A percentile compares a stretch with the other conserved stretches of the same genome.
Conservation (phyloP, 1,140 invertebrate genomes). For the Amyelois transitella region DNA sequence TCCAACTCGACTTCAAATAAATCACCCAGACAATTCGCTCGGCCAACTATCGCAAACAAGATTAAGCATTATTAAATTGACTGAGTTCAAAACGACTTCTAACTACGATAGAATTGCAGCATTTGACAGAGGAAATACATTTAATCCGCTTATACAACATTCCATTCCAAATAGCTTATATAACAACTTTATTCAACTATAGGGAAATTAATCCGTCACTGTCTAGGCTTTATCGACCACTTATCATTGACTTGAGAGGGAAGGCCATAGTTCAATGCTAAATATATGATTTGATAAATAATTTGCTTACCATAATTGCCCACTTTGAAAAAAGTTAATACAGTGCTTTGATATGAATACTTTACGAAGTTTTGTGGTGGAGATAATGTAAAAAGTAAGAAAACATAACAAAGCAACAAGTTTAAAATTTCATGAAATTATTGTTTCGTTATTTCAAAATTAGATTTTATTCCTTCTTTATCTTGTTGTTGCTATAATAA, state of each 20-base stretch:
- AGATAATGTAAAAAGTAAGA: too few relatives aligned
- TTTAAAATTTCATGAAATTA: too few relatives aligned
- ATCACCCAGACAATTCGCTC: conserved; percentile 33
- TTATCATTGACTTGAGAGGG: not conserved
- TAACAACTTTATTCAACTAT: not conserved
- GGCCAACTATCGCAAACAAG: conserved; percentile 32
- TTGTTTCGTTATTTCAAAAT: too few relatives aligned
- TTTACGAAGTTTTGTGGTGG: too few relatives aligned
- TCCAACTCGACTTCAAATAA: conserved; percentile 43
- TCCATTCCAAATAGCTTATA: not conserved
- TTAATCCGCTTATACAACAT: not conserved
- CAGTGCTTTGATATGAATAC: too few relatives aligned
- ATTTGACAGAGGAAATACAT: not conserved
- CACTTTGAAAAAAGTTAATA: too few relatives aligned
- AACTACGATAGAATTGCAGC: not conserved
- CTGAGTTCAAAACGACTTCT: conserved; percentile 29
- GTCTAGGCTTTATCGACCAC: not conserved
- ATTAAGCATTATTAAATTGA: conserved; percentile 42
- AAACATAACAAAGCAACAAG: too few relatives aligned
- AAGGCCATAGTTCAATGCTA: not conserved
- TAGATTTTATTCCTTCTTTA: too few relatives aligned
- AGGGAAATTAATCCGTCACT: not conserved
- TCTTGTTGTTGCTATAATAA: too few relatives aligned
- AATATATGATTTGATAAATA: not conserved
- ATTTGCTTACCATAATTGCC: too few relatives aligned